A percentile compares a stretch with the other conserved stretches of the same genome.
Conservation (phyloP, 2,888 invertebrate species). For the Eupithecia vulgata region DNA sequence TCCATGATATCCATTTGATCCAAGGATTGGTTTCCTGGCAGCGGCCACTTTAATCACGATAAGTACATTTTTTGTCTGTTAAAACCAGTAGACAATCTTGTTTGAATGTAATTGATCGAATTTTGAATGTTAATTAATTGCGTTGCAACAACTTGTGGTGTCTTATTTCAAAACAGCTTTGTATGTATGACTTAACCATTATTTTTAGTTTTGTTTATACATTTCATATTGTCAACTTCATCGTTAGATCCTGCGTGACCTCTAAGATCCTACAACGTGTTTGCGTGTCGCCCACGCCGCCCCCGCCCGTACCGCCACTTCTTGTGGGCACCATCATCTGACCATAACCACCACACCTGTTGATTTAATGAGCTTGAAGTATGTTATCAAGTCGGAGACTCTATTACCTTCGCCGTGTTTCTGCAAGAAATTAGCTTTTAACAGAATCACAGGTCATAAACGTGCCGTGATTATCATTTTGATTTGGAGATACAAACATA, state of each 20-base stretch:
- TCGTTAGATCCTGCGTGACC: background rate
- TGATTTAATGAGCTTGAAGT: background rate
- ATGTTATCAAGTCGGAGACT: background rate
- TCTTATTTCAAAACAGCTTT: background rate
- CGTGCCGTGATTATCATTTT: background rate
- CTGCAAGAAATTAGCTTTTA: background rate
- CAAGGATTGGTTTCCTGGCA: constrained; percentile 16
- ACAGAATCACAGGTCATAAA: background rate
- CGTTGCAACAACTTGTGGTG: background rate
- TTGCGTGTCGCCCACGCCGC: background rate
- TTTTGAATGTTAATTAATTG: background rate
- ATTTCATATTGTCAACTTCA: background rate
- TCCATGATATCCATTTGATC: background rate
- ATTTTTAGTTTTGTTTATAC: background rate
- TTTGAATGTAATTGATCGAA: background rate
- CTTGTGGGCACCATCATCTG: constrained; percentile 9
- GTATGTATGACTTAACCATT: background rate
- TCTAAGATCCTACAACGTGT: background rate
- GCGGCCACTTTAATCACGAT: background rate
- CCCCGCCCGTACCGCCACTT: background rate
- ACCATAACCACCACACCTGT: constrained; percentile 12
- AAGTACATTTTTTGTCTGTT: background rate
- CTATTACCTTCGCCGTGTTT: constrained; percentile 2
- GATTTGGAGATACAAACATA: background rate
- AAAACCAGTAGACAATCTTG: background rate